Base-by-base conservation (phyloP, 1,140 invertebrate genomes). In the Augochlora pura region DNA sequence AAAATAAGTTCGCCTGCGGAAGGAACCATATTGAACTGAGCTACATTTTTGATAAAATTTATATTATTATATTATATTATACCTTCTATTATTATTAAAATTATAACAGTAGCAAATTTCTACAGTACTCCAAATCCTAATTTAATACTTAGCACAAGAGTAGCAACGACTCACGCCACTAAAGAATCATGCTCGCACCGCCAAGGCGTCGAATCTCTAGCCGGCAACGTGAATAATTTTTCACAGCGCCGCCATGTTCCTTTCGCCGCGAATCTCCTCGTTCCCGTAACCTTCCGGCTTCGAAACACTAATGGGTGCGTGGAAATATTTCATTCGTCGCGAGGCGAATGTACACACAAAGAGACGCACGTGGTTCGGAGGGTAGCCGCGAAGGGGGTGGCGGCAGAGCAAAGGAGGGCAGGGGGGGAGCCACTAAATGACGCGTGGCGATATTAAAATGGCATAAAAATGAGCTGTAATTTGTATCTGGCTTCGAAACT, bases 381-480 rank as follows among this genome's bases (percentile, higher is more conserved):
- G 21, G 68, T 59, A 72, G 57, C 27, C 64, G 57, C 8, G 49
- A 9, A 38, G 75, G 52, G 70, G n/a, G n/a, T n/a, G n/a, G 65
- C 42, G 64, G 75, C 49, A 59, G 60, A 42, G 74, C 89, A 81
- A 79, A 86, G 88, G 91, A 87, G 91, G n/a, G n/a, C n/a, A n/a
- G n/a, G n/a, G n/a, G n/a, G n/a, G n/a, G n/a, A n/a, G n/a, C n/a
- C 91, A 92, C 88, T 92, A 92, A 93, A 93, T 93, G 91, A 91
- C 87, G 91, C 91, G 89, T 92, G 88, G 90, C 87, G 90, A 93
- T 93, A 93, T 92, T 93, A 92, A 92, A 93, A 93, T 91, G 90
- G 91, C 90, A 92, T 92, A 93, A 93, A 92, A 93, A 93, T 93
- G 92, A 92, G 91, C 87, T 89, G 91, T 90, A 93, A 93, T 92